phyloP scores from a whole-genome alignment of 2,113 vertebrate species.

The Ictalurus furcatus region DNA sequence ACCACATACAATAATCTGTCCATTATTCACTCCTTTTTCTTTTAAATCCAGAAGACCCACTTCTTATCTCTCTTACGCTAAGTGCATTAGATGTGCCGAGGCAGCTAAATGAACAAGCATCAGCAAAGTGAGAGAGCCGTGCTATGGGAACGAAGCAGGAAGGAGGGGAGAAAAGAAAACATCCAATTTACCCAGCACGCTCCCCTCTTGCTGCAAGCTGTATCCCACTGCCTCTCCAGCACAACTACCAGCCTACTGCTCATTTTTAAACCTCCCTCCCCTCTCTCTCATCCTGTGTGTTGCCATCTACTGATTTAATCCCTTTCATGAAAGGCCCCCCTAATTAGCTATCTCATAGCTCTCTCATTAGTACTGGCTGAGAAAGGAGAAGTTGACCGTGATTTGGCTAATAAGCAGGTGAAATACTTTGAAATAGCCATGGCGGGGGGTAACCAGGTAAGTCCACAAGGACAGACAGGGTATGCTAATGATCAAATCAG shows the following conservation, averaged over 20 bases:
- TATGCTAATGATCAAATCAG: neutral
- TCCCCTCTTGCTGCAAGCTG: constrained; percentile 50
- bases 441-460: neutral
- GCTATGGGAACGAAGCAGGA: constrained; percentile 18
- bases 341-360: constrained; percentile 44
- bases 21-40: constrained; percentile 58
- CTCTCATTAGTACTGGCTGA: constrained; percentile 17
- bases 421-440: constrained; percentile 13
- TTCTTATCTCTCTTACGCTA: constrained; percentile 30
- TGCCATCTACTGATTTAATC: constrained; percentile 41
- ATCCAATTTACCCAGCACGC: constrained; percentile 51
- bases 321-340: constrained; percentile 34
- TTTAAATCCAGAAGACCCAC: constrained; percentile 9
- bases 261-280: constrained; percentile 42
- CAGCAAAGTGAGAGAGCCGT: constrained; percentile 11
- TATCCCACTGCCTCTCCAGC: constrained; percentile 42
- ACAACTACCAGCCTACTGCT: constrained; percentile 48
- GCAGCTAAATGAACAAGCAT: neutral
- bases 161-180: constrained; percentile 34
- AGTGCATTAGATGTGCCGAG: constrained; percentile 35
- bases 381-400: constrained; percentile 3
- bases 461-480: neutral
- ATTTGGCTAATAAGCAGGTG: neutral
- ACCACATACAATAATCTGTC: constrained; percentile 73
- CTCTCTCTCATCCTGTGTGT: constrained; percentile 29